Evolutionary conservation across 2,888 invertebrate species (phyloP), one percentile per base, ranked within the genome.

Genomic region (Erebia epiphron): DNA sequence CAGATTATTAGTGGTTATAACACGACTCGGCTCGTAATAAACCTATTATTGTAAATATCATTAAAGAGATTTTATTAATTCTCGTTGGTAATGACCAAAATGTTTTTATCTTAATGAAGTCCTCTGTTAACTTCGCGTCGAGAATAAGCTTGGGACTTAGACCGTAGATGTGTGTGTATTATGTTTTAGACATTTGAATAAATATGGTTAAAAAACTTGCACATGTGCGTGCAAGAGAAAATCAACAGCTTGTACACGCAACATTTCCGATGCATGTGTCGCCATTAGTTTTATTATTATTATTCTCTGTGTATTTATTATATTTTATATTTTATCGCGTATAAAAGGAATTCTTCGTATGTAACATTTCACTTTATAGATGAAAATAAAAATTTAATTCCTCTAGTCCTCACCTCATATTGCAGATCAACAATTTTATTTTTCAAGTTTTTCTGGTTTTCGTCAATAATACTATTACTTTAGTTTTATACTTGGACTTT

Each of bases 141-240:
- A 49, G 49, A 49, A 49, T 49, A 49, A 3, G 13, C 49, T 49
- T 49, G 13, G 49, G 14, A 14, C 49, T 49, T 49, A 16, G n/a
- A n/a, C n/a, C n/a, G 16, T 0, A 50, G 50, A 50, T 8, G 50
- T 50, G n/a, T 16, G 52, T n/a, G 5, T 16, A 9, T 52, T 18
- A 16, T 54, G 18, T 54, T 54, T 54, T 54, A 52, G 54, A 54
- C 54, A 18, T 18, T 16, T 10, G 8, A 50, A 21, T 21, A 21
- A 14, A 50, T 50, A 8, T 50, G n/a, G 9, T 16, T 52, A 52
- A 64, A 75, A 63, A 70, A 68, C 66, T 49, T 57, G 57, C 49
- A 67, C 46, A 68, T 68, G 66, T 73, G 73, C 68, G 66, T 70
- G 70, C 63, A 68, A 57, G 72, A 74, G 61, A 72, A 67, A 71